Base-by-base conservation (phyloP, 2,888 invertebrate genomes). In the Cataglyphis cursor region DNA sequence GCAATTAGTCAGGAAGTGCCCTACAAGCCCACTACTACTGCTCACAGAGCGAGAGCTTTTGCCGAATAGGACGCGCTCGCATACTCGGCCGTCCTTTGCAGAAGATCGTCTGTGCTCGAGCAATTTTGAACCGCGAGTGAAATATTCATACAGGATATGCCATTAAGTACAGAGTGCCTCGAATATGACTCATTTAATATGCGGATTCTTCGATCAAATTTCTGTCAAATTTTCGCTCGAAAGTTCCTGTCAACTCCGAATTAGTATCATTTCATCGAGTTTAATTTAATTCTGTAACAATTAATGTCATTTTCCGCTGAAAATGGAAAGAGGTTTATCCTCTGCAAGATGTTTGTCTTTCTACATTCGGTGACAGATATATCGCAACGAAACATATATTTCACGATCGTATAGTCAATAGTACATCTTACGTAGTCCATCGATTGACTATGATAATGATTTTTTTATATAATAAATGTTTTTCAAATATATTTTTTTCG, bases 1-100 rank as follows among this genome's bases (percentile, higher is more conserved):
- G 93, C 92, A 92, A 92, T 92, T 92, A 92, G 92, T 91, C 92
- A 92, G 92, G 92, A 93, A 92, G 93, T 92, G 89, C 91, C 90
- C 88, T 91, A 91, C 92, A 90, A 90, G 91, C 91, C 91, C 91
- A 87, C 88, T 88, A 87, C 88, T 88, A 35, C 90, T 89, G 66
- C 90, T 89, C 82, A 72, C 85, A 38, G 61, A 81, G 82, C 57
- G 54, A 85, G 85, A 84, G 90, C 90, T 89, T 90, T 90, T 82
- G 82, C 74, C 89, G 87, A 87, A 90, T 84, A 85, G 90, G 85
- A 88, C 87, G 85, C 81, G 83, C 83, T 87, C 82, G 65, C 80
- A 62, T 74, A 81, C 86, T 83, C 87, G 88, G 83, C 83, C 89
- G 84, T 64, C 81, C 80, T 84, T 83, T 81, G 64, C 64, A n/a